Conservation (phyloP, 2,113 vertebrate species). For the Ciconia boyciana region DNA sequence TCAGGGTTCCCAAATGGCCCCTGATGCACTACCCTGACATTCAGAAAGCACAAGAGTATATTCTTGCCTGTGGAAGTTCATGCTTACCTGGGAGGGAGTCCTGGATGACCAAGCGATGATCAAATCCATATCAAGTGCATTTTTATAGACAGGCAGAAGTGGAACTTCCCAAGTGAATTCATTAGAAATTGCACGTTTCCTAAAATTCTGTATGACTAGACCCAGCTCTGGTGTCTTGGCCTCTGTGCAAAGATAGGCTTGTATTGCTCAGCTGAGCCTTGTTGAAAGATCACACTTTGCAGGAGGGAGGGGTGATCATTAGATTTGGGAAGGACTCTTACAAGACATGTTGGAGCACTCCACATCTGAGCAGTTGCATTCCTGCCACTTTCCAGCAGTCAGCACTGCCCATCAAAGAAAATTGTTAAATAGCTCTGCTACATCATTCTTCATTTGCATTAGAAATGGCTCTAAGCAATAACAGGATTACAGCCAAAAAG, state of each 20-base stretch:
- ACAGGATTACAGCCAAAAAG: constrained; percentile 56
- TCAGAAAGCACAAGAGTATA: neutral
- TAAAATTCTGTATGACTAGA: neutral
- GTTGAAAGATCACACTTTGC: neutral
- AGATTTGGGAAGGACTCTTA: neutral
- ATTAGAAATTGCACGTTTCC: neutral
- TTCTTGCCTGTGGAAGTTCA: neutral
- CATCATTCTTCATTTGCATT: constrained; percentile 58
- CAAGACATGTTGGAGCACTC: neutral
- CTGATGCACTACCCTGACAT: neutral
- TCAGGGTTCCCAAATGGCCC: neutral
- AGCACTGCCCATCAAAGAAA: constrained; percentile 56
- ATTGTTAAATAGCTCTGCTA: constrained; percentile 36
- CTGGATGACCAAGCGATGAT: neutral
- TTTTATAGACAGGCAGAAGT: neutral
- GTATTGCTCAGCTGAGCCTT: neutral
- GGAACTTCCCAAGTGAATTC: neutral
- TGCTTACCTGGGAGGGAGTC: neutral
- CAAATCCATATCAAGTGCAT: neutral
- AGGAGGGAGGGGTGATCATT: neutral
- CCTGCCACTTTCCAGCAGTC: constrained; percentile 8
- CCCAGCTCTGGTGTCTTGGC: neutral
- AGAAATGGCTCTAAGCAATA: constrained; percentile 63
- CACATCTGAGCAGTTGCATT: constrained; percentile 4
- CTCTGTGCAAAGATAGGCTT: neutral